phyloP scores from a whole-genome alignment of 2,797 vertebrate genomes.

The Gymnodraco acuticeps region DNA sequence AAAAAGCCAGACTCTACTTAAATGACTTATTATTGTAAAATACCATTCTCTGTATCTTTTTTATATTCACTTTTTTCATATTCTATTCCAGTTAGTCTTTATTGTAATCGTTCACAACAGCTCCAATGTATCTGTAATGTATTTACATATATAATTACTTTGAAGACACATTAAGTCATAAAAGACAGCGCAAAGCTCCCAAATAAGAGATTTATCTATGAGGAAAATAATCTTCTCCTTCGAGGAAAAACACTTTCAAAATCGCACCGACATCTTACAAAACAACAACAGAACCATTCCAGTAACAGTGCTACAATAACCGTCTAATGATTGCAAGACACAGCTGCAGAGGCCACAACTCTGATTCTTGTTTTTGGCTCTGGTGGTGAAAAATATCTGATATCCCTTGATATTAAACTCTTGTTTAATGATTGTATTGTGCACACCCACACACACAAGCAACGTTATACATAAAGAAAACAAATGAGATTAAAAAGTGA shows the following conservation, averaged over 20 bases:
- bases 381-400: background rate
- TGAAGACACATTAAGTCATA: slow-evolving; percentile 50
- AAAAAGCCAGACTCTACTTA: background rate
- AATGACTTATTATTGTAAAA: background rate
- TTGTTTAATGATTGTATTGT: too few species aligned
- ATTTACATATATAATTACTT: slow-evolving; percentile 46
- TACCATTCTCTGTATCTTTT: too few species aligned
- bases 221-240: slow-evolving; percentile 25
- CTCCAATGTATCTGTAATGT: slow-evolving; percentile 20
- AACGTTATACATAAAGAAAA: background rate
- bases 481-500: too few species aligned
- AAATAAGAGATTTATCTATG: slow-evolving; percentile 36
- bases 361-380: background rate
- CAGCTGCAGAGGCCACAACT: too few species aligned
- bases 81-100: slow-evolving; percentile 25
- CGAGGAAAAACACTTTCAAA: background rate
- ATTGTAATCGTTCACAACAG: slow-evolving; percentile 30
- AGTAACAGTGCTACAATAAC: background rate
- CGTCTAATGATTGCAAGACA: background rate
- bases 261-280: slow-evolving; percentile 4
- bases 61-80: background rate
- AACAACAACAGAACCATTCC: background rate
- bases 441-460: background rate
- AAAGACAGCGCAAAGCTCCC: slow-evolving; percentile 32
- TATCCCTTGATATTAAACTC: background rate